Evolutionary conservation across 2,888 invertebrate genomes (phyloP), one percentile per base, ranked within the genome.

Genomic region (Orchesella flavescens): DNA sequence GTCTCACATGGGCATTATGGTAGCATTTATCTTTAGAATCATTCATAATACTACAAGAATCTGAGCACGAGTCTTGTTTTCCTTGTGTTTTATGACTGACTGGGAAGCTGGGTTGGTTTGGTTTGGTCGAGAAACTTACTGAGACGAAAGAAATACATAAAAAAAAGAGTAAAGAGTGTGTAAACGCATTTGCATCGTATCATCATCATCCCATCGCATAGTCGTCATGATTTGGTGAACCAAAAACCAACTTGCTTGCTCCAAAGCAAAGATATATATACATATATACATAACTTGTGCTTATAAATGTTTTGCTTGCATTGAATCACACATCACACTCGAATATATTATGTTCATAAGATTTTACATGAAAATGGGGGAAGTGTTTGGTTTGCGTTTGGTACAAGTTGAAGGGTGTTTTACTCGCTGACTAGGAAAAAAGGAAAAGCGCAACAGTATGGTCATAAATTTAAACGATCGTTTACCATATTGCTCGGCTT

Each of bases 381-480:
- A 34, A 34, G 34, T 34, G 34, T 34, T 34, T 34, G 34, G 34
- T 34, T 34, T 34, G 34, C 34, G n/a, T 34, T 34, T 34, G 34
- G 34, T 34, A 4, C 3, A 34, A 34, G 34, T 34, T 34, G 49
- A 49, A 49, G n/a, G 49, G 49, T 15, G 49, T n/a, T 49, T n/a
- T n/a, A n/a, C 46, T 46, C 46, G 46, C 46, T 46, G 7, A 63
- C 13, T 13, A 43, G 55, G 19, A 63, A 21, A 68, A 43, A 49
- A 71, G 57, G 68, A 21, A 59, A 57, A 71, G 78, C 61, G 78
- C 78, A 78, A 78, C 78, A 78, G 78, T 61, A 71, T 71, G 78
- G 71, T 61, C 69, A 78, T 78, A 78, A 78, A 78, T 78, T 78
- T 71, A 49, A 71, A 71, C 13, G 59, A 46, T 76, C 53, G 68